These are phyloP conservation scores for Luidia sarsii DNA, from an alignment of 53 echinoderm and acorn worm genomes.

Conservation along the genomic window DNA sequence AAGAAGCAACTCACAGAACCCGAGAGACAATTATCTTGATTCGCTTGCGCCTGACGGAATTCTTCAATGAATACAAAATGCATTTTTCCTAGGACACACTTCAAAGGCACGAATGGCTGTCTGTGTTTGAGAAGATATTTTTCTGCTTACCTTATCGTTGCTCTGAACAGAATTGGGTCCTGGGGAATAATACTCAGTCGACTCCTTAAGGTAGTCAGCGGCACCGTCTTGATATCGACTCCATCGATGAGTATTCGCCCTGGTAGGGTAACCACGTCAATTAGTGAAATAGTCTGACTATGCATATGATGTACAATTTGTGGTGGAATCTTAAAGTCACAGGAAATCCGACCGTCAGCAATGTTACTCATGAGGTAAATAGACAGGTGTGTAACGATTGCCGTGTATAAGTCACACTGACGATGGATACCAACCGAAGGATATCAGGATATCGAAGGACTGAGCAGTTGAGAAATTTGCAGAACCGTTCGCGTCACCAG, in stretches of 20 bases:
- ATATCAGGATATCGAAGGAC: no score
- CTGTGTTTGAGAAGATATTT: background rate
- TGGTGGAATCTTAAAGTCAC: no score
- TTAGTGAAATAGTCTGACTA: background rate
- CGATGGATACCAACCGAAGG: no score
- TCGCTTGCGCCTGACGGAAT: background rate
- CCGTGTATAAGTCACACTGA: no score
- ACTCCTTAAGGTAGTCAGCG: constrained; percentile 49
- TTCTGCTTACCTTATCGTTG: constrained; percentile 50
- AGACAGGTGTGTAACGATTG: no score
- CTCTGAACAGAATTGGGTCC: constrained; percentile 52
- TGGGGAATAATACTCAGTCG: constrained; percentile 43
- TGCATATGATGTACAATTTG: no score
- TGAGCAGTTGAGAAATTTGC: no score
- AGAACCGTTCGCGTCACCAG: no score
- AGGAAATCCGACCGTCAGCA: no score
- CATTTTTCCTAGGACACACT: background rate
- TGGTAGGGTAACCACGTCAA: background rate
- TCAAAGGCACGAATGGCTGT: background rate
- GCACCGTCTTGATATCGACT: constrained; percentile 43
- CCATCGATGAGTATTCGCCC: constrained; percentile 57
- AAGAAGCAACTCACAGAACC: background rate
- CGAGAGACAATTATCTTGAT: background rate
- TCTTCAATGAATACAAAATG: background rate
- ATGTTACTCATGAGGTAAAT: no score